Evolutionary conservation across 2,113 vertebrate genomes (phyloP).

Genomic region (Tiliqua scincoides): DNA sequence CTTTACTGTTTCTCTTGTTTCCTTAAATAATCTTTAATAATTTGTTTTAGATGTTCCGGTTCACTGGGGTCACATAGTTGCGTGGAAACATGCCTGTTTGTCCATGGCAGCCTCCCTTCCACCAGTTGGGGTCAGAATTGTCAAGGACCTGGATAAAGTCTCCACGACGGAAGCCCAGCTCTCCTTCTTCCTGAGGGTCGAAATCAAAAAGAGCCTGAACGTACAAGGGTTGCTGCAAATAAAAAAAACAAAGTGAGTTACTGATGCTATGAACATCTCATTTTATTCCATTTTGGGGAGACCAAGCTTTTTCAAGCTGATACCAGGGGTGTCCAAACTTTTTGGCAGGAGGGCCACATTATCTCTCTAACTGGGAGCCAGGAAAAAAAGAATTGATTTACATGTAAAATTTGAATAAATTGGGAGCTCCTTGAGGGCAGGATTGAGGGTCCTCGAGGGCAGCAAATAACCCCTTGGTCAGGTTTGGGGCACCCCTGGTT

Average conservation of each 20-base stretch:
- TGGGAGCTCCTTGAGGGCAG: no score
- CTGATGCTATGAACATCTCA: rapidly evolving
- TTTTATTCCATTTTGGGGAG: not conserved
- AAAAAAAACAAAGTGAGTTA: conserved; percentile 41
- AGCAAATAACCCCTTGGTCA: no score
- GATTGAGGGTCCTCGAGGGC: no score
- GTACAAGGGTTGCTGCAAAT: conserved; percentile 87
- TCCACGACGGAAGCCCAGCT: conserved; percentile 96
- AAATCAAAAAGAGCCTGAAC: conserved; percentile 99
- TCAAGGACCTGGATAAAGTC: conserved; percentile 99
- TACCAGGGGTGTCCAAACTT: no score
- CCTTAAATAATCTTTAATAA: conserved; percentile 79
- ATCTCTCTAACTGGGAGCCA: no score
- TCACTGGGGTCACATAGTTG: conserved; percentile 98
- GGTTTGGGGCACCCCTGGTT: no score
- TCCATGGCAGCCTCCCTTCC: conserved; percentile 97
- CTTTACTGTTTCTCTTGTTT: conserved; percentile 70
- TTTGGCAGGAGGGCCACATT: no score
- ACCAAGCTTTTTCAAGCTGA: not conserved
- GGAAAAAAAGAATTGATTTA: no score
- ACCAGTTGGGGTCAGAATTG: conserved; percentile 99
- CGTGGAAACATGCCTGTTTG: conserved; percentile 99
- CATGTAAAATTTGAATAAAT: no score
- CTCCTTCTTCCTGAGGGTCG: conserved; percentile 97
- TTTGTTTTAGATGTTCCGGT: conserved; percentile 91